phyloP scores from a whole-genome alignment of 2,113 vertebrate genomes.

The Taurulus bubalis region DNA sequence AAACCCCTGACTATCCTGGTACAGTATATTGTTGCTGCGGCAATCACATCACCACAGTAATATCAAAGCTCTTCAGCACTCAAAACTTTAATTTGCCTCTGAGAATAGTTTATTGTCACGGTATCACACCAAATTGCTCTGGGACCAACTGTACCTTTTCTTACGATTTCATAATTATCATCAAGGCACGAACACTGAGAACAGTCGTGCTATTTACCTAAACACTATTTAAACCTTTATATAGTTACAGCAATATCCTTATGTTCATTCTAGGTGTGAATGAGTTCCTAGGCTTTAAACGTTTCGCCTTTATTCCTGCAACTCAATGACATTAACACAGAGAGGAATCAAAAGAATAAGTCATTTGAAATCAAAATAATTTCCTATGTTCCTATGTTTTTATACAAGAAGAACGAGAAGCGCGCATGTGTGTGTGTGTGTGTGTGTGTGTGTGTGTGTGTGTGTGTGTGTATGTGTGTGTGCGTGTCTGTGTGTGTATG shows the following conservation, averaged over 20 bases:
- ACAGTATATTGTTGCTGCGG: not conserved
- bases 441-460: constrained; percentile 29
- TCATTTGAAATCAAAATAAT: not conserved
- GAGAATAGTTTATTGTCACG: not conserved
- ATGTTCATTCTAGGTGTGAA: not conserved
- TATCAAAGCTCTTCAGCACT: constrained; percentile 19
- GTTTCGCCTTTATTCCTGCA: not conserved
- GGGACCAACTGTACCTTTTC: constrained; percentile 24
- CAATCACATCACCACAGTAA: not conserved
- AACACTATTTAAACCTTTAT: not conserved
- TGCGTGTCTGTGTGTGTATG: constrained; percentile 25
- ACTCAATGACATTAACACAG: not conserved
- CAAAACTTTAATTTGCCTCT: constrained; percentile 4
- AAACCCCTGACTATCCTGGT: not conserved
- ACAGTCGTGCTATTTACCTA: not conserved
- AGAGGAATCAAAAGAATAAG: not conserved
- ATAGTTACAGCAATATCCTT: not conserved
- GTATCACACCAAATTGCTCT: constrained; percentile 26
- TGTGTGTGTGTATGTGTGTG: constrained; percentile 35
- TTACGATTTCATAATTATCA: constrained; percentile 33
- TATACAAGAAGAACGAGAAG: not conserved
- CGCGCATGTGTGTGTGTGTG: constrained; percentile 11
- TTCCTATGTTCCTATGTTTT: not conserved
- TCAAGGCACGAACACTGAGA: not conserved
- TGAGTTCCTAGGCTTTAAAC: constrained; percentile 6